Conservation (phyloP, 2,797 vertebrate genomes). For the Antrozous pallidus region DNA sequence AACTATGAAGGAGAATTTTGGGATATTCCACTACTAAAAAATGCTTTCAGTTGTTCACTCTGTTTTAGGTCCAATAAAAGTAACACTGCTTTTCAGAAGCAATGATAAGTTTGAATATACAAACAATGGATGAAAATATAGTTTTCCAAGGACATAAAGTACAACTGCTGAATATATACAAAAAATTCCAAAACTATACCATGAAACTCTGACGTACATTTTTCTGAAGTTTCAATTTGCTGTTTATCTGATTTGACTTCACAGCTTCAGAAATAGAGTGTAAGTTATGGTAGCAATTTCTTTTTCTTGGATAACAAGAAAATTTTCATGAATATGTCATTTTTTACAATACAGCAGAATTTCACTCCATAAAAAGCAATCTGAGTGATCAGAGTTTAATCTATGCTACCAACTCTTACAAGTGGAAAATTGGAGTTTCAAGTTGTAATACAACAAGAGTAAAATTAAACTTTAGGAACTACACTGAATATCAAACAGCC, state of each 20-base stretch:
- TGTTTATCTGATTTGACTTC: conserved; percentile 63
- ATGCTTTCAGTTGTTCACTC: conserved; percentile 82
- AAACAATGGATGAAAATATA: conserved; percentile 61
- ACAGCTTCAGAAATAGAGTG: conserved; percentile 9
- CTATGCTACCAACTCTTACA: conserved; percentile 31
- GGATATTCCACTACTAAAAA: conserved; percentile 82
- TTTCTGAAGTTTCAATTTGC: conserved; percentile 57
- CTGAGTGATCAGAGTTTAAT: conserved; percentile 67
- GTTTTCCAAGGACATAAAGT: neutral
- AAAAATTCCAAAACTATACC: conserved; percentile 51
- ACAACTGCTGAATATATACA: conserved; percentile 39
- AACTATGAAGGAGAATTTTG: conserved; percentile 81
- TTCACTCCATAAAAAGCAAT: conserved; percentile 54
- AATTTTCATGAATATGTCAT: conserved; percentile 60
- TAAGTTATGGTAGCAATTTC: conserved; percentile 20
- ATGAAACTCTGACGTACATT: conserved; percentile 49
- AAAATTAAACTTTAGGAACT: conserved; percentile 66
- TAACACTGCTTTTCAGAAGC: conserved; percentile 68
- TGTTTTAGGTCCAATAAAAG: conserved; percentile 70
- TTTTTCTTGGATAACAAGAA: conserved; percentile 38
- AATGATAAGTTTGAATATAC: conserved; percentile 69
- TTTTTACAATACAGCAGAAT: conserved; percentile 66
- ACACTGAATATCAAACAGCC: conserved; percentile 54
- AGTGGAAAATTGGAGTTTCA: conserved; percentile 64
- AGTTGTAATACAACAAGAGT: conserved; percentile 35